These are phyloP conservation scores for Balaeniceps rex DNA, from an alignment of 2,113 vertebrate genomes.

Conservation along the genomic window DNA sequence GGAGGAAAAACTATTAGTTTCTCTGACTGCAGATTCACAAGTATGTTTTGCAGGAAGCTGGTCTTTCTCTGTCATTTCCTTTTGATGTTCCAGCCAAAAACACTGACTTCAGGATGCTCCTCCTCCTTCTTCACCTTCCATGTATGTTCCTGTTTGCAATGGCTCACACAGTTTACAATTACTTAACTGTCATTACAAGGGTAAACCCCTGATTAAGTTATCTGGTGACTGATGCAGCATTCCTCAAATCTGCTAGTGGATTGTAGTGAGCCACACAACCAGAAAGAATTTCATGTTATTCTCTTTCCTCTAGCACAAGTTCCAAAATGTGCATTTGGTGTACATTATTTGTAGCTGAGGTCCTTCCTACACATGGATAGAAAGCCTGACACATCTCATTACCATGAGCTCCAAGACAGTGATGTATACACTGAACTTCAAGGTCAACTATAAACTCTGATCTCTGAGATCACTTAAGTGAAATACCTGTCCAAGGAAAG, in stretches of 20 bases:
- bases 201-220: not conserved
- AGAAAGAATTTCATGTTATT: not conserved
- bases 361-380: not conserved
- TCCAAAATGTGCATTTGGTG: not conserved
- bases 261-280: not conserved
- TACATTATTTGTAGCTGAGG: not conserved
- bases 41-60: not conserved
- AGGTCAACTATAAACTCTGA: not conserved
- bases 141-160: not conserved
- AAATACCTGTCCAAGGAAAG: not conserved
- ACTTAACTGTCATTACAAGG: not conserved
- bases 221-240: not conserved
- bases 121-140: not conserved
- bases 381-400: not conserved
- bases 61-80: not conserved
- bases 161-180: not conserved
- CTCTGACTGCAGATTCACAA: not conserved
- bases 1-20: not conserved
- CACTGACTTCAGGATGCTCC: not conserved
- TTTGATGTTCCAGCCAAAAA: not conserved
- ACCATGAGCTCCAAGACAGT: not conserved
- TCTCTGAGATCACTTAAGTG: conserved; percentile 7
- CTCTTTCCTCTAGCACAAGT: not conserved
- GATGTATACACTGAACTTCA: not conserved
- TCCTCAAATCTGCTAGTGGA: not conserved